These are phyloP conservation scores for Mimachlamys varia DNA, from an alignment of 2,888 invertebrate genomes.

Conservation along the genomic window DNA sequence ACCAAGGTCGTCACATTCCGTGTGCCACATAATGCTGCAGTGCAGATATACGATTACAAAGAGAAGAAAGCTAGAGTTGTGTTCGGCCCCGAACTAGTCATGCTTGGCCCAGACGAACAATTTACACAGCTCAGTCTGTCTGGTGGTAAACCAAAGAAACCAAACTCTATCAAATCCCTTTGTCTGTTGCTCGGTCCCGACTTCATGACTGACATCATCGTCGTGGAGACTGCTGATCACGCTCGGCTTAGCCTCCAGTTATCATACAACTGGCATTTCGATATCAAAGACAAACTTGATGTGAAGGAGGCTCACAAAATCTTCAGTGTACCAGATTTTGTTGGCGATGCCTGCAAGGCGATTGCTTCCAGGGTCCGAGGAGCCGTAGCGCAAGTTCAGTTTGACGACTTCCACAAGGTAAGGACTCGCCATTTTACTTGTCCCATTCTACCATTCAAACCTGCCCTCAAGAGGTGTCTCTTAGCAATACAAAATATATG, in stretches of 20 bases:
- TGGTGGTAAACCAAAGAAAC: constrained; percentile 83
- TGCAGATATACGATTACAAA: constrained; percentile 84
- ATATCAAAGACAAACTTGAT: constrained; percentile 73
- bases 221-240: constrained; percentile 83
- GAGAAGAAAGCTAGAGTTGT: constrained; percentile 83
- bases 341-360: constrained; percentile 83
- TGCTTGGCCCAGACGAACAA: constrained; percentile 83
- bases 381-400: constrained; percentile 82
- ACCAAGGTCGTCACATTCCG: constrained; percentile 81
- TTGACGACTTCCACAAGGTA: constrained; percentile 84
- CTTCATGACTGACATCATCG: constrained; percentile 83
- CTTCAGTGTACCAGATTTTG: constrained; percentile 83
- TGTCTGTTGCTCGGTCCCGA: constrained; percentile 83
- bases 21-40: constrained; percentile 83
- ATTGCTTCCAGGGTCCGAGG: constrained; percentile 83
- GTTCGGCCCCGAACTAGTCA: constrained; percentile 83
- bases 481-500: too few relatives aligned
- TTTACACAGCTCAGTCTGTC: constrained; percentile 83
- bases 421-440: constrained; percentile 39
- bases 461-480: too few relatives aligned
- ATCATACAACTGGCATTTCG: constrained; percentile 83
- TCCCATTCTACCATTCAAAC: too few relatives aligned
- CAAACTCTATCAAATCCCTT: constrained; percentile 82
- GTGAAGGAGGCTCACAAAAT: constrained; percentile 80
- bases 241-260: constrained; percentile 82